These are phyloP conservation scores for Amphilophus citrinellus DNA, from an alignment of 2,113 vertebrate genomes.

Conservation along the genomic window DNA sequence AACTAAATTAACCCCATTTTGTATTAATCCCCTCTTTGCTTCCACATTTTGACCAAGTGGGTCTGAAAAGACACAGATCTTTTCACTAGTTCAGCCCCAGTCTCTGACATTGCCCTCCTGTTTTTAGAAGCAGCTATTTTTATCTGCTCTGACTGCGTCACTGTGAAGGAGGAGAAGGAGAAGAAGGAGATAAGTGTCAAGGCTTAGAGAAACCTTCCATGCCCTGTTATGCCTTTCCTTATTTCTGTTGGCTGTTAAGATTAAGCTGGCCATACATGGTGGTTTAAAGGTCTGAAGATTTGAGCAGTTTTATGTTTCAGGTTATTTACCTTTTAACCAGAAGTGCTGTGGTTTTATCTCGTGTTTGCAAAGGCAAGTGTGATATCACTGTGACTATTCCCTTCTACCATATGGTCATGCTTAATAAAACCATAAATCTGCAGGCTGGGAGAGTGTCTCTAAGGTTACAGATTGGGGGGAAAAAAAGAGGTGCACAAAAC, in stretches of 20 bases:
- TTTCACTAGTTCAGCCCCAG: slow-evolving; percentile 44
- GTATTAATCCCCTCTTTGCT: slow-evolving; percentile 1
- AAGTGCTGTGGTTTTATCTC: neutral
- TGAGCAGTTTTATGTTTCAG: neutral
- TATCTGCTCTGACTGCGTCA: slow-evolving; percentile 62
- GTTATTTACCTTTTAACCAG: neutral
- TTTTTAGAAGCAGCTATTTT: slow-evolving; percentile 74
- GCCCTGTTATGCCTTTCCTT: slow-evolving; percentile 28
- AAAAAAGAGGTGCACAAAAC: neutral
- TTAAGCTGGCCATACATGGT: neutral
- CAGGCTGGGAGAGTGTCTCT: neutral
- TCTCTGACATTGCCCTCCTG: slow-evolving; percentile 43
- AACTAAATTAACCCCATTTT: slow-evolving; percentile 23
- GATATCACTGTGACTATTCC: slow-evolving; percentile 1
- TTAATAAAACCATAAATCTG: slow-evolving; percentile 36
- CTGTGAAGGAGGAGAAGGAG: slow-evolving; percentile 21
- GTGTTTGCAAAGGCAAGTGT: slow-evolving; percentile 18
- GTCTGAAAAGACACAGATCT: neutral
- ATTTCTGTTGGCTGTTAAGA: slow-evolving; percentile 13
- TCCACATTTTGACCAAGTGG: slow-evolving; percentile 13
- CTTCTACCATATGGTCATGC: slow-evolving; percentile 12
- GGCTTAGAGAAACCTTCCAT: slow-evolving; percentile 58
- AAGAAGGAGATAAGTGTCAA: slow-evolving; percentile 56
- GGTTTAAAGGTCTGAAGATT: neutral
- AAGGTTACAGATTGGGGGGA: neutral